Conservation (phyloP, 2,797 vertebrate species). For the Artibeus jamaicensis region DNA sequence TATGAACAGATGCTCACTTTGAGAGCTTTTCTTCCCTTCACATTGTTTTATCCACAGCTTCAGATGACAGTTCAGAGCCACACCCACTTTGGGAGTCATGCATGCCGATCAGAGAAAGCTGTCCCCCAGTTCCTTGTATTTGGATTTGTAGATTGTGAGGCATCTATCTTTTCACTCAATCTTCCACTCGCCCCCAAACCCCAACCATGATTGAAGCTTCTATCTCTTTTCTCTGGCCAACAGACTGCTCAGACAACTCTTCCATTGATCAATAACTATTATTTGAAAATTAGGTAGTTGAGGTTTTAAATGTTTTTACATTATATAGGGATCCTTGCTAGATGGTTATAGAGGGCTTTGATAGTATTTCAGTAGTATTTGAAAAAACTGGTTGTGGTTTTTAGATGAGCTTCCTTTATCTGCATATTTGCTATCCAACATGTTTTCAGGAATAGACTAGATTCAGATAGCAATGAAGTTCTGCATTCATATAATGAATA, state of each 20-base stretch:
- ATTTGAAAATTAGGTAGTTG: constrained; percentile 9
- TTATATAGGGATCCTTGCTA: not conserved
- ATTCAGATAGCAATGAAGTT: constrained; percentile 27
- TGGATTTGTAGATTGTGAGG: not conserved
- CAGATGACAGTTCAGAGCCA: not conserved
- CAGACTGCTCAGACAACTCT: not conserved
- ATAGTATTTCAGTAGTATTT: constrained; percentile 22
- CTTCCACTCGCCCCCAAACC: not conserved
- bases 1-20: not conserved
- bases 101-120: not conserved
- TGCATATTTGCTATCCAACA: not conserved
- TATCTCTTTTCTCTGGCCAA: not conserved
- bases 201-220: not conserved
- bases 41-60: not conserved
- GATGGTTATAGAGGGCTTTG: not conserved
- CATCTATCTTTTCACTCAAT: not conserved
- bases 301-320: constrained; percentile 45
- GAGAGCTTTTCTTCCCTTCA: not conserved
- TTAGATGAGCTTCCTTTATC: not conserved
- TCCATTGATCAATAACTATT: not conserved
- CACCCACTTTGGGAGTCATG: not conserved
- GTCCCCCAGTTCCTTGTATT: not conserved
- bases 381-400: constrained; percentile 49
- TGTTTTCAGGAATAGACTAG: constrained; percentile 14
- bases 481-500: not conserved